Base-by-base conservation (phyloP, 2,888 invertebrate species). In the Scaptomyza polygonia region DNA sequence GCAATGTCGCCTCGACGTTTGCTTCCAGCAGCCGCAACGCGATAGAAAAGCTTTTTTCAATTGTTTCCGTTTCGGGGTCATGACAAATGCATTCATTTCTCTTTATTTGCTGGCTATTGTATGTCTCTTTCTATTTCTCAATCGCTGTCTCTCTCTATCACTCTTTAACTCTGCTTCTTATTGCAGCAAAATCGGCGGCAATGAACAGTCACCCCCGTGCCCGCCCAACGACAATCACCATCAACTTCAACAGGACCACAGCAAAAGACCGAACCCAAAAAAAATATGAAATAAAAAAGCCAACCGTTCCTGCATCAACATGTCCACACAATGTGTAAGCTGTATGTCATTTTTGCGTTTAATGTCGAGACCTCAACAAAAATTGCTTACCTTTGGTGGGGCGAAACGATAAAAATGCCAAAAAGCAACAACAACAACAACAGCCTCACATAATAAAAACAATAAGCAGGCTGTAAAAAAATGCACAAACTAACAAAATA, bases 31-130 rank as follows among this genome's bases (percentile, higher is more conserved):
- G 63, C 61, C 63, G 48, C 73, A 76, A 49, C 76, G 73, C 87
- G 79, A 85, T 82, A 87, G 87, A 76, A 87, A 79, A 83, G 87
- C 82, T 87, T 36, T 36, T 83, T 84, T 84, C 84, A 88, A 84
- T 84, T 84, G 84, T 84, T 84, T 84, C 84, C 84, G 77, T 84
- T 88, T 84, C 86, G 84, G 77, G 84, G 84, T 84, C 88, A 84
- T 83, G 88, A 88, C 84, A 83, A 88, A 88, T 84, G 88, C 86
- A 88, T 83, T 83, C 86, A 70, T 77, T 85, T 79, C 72, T 69
- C 77, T 76, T 73, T 69, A 59, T 80, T 76, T 67, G 67, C 67
- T 59, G 66, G 29, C 56, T 47, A 30, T 42, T 53, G 39, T 55
- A 27, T 67, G 42, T 47, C 27, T 36, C 18, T 25, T 16, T n/a